Base-by-base conservation (phyloP, 53 echinoderm and acorn worm genomes). In the Echinometra lucunter region DNA sequence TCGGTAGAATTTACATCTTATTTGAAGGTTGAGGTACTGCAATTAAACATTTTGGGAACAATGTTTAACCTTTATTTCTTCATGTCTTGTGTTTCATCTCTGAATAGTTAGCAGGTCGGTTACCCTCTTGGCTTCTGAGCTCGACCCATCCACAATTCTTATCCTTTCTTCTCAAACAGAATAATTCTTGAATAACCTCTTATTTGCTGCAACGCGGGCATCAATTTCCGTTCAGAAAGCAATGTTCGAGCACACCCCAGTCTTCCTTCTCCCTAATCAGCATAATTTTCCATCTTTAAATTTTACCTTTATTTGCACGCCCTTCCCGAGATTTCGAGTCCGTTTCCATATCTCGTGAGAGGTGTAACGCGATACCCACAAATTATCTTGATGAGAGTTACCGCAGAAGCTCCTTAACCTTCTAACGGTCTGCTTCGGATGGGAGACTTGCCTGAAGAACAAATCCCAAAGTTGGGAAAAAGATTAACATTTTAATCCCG, bases 151-250 rank as follows among this genome's bases (percentile, higher is more conserved):
- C 11, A 11, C 85, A 47, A 13, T 3, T 85, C 28, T 81, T 44
- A 23, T 42, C 81, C 40, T 44, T 44, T 44, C 49, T 85, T 85
- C n/a, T n/a, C 47, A 85, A 85, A 47, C 85, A 85, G n/a, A 85
- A 81, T 45, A 47, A 45, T 85, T 85, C 49, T 2, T n/a, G n/a
- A 85, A 47, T 30, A 45, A 85, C 85, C 85, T 85, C 85, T 47
- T 47, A 49, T 85, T 47, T 49, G 9, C 85, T 35, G 19, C 85
- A 85, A 85, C 85, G n/a, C n/a, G 85, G 85, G 85, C 49, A 85
- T 47, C 28, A 89, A 89, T 89, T 89, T 89, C 89, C 89, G 57
- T 89, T 89, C 89, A 60, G 57, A 89, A 89, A 89, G 89, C 60
- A 60, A 89, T 89, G 89, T 89, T 89, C 37, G 57, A 58, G 60